Evolutionary conservation across 2,113 vertebrate species (phyloP), one percentile per base, ranked within the genome.

Genomic region (Amphilophus citrinellus): DNA sequence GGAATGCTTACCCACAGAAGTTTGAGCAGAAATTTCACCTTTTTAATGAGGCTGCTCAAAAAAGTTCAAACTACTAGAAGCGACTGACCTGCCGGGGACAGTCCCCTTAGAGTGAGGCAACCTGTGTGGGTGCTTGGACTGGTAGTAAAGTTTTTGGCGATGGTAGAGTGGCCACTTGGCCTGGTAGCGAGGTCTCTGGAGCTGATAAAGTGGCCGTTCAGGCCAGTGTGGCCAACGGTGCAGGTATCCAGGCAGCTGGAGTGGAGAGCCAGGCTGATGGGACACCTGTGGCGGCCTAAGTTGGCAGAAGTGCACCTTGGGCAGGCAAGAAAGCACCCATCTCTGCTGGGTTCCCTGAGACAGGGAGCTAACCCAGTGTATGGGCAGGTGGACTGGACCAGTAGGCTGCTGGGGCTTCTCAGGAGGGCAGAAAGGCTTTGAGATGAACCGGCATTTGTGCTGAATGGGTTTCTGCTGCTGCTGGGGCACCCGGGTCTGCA

Each of bases 261-360:
- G 18, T n/a, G 47, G 6, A 73, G 27, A 13, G n/a, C 27, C 27
- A 53, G 30, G 47, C 17, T 8, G 27, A 20, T 35, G 1, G 47
- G 47, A 53, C 47, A 73, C 17, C 27, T 0, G 10, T 7, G 10
- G 68, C 27, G 32, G 17, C 44, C 8, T 73, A 17, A 27, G 13
- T 5, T 3, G 47, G 47, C 68, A 56, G 17, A n/a, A 9, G 27
- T 20, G 17, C 47, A 56, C 6, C 47, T 50, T 32, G 27, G 27
- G 68, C 0, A 0, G 1, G 47, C 17, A 73, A 10, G 68, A 35
- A 53, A 24, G 68, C 27, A 0, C 14, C 1, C 5, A 30, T 1
- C 13, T 32, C 20, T 27, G 47, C 68, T 1, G 18, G 30, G 27
- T 20, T 32, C 2, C 27, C 47, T 3, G 50, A 32, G 27, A 56